Percentiles rank a stretch among this genome's conserved stretches.
These are phyloP conservation scores for Prunella fulvescens DNA, from an alignment of 2,113 vertebrate species.

Conservation along the genomic window DNA sequence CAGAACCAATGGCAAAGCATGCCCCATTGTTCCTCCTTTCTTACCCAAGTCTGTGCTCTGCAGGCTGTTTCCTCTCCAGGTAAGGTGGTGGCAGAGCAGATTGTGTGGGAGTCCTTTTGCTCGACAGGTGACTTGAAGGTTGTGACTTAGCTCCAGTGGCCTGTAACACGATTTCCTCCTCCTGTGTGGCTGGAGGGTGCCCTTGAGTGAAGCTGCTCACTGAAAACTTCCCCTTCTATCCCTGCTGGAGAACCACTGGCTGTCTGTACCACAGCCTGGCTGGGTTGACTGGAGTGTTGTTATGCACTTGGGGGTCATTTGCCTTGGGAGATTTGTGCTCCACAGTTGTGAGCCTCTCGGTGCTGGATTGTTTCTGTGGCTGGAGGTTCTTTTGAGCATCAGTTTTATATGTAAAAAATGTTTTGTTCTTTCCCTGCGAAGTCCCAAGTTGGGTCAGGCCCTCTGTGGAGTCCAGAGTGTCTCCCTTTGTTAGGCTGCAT, in stretches of 20 bases:
- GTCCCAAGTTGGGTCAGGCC: neutral
- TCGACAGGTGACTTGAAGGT: neutral
- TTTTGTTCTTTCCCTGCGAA: neutral
- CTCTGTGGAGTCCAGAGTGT: neutral
- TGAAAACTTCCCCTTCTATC: neutral
- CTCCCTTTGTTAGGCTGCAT: neutral
- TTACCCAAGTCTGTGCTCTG: neutral
- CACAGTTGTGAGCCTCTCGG: neutral
- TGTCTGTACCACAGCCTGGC: neutral
- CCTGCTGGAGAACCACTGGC: neutral
- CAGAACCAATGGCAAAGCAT: neutral
- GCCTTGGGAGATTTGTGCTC: neutral
- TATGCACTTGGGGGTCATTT: neutral
- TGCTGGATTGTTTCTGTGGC: neutral
- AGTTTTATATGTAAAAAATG: neutral
- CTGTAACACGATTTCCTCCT: neutral
- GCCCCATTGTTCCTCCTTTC: neutral
- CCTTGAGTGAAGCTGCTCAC: neutral
- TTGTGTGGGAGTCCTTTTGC: neutral
- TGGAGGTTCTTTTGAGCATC: neutral
- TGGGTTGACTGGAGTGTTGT: neutral
- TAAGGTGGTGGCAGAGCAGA: neutral
- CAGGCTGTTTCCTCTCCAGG: neutral
- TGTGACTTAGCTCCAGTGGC: neutral
- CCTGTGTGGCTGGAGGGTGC: neutral